Evolutionary conservation across 1,140 invertebrate genomes (phyloP), one percentile per base, ranked within the genome.

Genomic region (Drosophila setifemur): DNA sequence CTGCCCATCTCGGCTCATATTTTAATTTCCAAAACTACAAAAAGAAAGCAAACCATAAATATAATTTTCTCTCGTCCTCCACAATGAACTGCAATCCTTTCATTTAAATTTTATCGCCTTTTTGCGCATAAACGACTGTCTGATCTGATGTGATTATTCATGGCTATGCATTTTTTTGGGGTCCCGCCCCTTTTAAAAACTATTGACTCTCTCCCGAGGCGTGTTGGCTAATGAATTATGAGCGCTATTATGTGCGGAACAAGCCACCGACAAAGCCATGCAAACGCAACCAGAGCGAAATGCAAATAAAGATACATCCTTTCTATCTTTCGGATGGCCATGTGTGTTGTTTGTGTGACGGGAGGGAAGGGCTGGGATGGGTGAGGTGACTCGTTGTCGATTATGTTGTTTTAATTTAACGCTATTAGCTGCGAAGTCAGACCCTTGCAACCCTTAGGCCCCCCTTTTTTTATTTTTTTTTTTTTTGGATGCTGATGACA

Each of bases 351-450:
- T 66, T 85, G 72, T 83, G 79, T 79, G 81, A 79, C 81, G 86
- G 23, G 11, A 3, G 25, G 33, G 55, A 21, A 45, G 64, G 64
- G 66, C n/a, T n/a, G n/a, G n/a, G n/a, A n/a, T n/a, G n/a, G n/a
- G n/a, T n/a, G n/a, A n/a, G n/a, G 66, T 73, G 71, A 29, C 50
- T 61, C 40, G 54, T 53, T 78, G 79, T 79, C 82, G 79, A 79
- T 86, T 85, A 85, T 88, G 79, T 88, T 88, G 85, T 88, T 88
- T 88, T 88, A 88, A 88, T 88, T 88, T 88, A 88, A 88, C 85
- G 75, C 85, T 77, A 88, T 88, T 88, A 88, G 85, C 66, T 39
- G 37, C 42, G 26, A 42, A 54, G 37, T 55, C 67, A 57, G 40
- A 47, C n/a, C n/a, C 29, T 64, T 63, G 35, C 69, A 55, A 60